Conservation (phyloP, 2,888 invertebrate genomes). For the Megalurothrips usitatus region DNA sequence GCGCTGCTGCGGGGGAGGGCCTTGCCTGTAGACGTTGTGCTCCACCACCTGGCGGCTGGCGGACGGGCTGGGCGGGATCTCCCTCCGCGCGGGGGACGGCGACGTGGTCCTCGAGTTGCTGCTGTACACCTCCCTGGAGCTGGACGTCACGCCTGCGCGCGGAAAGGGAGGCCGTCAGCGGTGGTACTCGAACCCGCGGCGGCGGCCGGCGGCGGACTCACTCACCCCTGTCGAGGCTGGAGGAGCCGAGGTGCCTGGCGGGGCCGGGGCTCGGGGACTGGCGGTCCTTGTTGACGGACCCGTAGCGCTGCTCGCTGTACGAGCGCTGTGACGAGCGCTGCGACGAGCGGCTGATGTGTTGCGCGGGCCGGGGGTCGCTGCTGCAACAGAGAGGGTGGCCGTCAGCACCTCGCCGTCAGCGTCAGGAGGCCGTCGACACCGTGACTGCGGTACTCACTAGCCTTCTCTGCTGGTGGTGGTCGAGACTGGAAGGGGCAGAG, state of each 20-base stretch:
- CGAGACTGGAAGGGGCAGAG: neutral
- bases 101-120: neutral
- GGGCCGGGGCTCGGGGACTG: constrained; percentile 17
- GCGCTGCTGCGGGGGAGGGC: too few relatives aligned
- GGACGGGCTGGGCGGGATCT: constrained; percentile 35
- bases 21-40: constrained; percentile 31
- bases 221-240: constrained; percentile 15
- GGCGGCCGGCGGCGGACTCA: neutral
- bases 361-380: neutral
- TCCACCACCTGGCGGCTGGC: constrained; percentile 33
- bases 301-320: constrained; percentile 37
- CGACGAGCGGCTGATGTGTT: constrained; percentile 11
- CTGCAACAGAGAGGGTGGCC: neutral
- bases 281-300: constrained; percentile 28
- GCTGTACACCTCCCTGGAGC: constrained; percentile 3
- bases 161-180: neutral
- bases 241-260: neutral
- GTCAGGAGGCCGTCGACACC: too few relatives aligned
- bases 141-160: neutral
- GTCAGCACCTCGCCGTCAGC: neutral
- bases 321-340: neutral
- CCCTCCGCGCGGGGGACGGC: constrained; percentile 5
- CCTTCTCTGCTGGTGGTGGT: constrained; percentile 7
- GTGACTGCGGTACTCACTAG: neutral
- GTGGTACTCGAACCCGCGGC: neutral